Percentiles rank a stretch among this genome's conserved stretches.
Evolutionary conservation across 1,140 invertebrate species (phyloP).

Genomic region (Cherax quadricarinatus): DNA sequence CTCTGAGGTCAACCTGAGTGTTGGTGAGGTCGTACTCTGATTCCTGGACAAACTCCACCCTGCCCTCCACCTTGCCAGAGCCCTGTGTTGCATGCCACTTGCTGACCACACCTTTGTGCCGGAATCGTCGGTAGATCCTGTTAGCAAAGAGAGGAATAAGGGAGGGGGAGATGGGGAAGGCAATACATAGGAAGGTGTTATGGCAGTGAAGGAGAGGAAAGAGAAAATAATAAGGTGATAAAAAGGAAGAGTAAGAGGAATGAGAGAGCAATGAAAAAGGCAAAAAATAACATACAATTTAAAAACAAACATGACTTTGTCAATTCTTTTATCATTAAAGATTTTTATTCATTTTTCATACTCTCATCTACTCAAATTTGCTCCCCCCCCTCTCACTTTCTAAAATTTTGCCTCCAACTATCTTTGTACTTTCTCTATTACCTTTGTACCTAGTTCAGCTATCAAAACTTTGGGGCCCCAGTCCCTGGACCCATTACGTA

Average conservation of each 20-base stretch:
- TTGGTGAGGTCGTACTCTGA: conserved; percentile 81
- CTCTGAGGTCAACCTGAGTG: conserved; percentile 87
- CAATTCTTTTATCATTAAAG: too few species aligned
- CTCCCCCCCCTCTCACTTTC: too few species aligned
- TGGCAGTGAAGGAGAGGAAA: neutral
- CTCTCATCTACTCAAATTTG: too few species aligned
- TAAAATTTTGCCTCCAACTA: too few species aligned
- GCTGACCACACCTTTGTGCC: conserved; percentile 88
- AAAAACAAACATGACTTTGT: too few species aligned
- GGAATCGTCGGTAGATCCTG: conserved; percentile 85
- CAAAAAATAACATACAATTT: neutral
- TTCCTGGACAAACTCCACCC: conserved; percentile 84
- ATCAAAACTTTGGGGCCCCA: too few species aligned
- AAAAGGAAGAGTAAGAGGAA: neutral
- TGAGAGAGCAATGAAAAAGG: neutral
- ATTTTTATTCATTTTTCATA: too few species aligned
- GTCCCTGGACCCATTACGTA: too few species aligned
- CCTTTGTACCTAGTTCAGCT: too few species aligned
- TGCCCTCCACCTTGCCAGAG: conserved; percentile 81
- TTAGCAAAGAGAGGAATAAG: neutral
- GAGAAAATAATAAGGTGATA: neutral
- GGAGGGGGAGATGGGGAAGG: neutral
- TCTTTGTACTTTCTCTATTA: too few species aligned
- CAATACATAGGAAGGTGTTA: neutral
- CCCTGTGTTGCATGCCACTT: conserved; percentile 85